These are phyloP conservation scores for Pungitius pungitius DNA, from an alignment of 2,113 vertebrate genomes.

Conservation along the genomic window DNA sequence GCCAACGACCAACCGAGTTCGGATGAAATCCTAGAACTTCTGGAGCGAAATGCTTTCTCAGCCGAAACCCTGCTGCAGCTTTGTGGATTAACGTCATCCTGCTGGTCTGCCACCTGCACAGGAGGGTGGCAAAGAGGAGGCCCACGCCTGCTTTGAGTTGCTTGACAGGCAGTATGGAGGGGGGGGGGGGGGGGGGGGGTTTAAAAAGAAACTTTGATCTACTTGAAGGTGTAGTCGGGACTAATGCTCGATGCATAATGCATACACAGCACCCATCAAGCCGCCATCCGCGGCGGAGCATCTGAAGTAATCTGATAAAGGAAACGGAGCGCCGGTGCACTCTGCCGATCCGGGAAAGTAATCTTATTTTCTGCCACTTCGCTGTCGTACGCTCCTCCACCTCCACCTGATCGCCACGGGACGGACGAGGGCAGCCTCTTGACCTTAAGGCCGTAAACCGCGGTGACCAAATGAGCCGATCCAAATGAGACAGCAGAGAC, in stretches of 20 bases:
- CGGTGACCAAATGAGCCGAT: background rate
- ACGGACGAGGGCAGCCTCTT: conserved; percentile 48
- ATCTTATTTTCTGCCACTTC: conserved; percentile 73
- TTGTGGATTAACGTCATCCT: conserved; percentile 9
- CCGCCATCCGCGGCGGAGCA: conserved; percentile 50
- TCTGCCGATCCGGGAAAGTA: conserved; percentile 55
- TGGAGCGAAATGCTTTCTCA: background rate
- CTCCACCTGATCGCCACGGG: conserved; percentile 65
- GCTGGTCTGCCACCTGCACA: conserved; percentile 18
- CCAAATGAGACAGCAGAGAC: background rate
- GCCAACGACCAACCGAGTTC: background rate
- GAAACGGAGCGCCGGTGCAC: conserved; percentile 56
- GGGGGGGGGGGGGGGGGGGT: background rate
- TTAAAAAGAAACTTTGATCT: conserved; percentile 36
- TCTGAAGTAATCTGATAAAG: conserved; percentile 73
- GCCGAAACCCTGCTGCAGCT: conserved; percentile 9
- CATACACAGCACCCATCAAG: conserved; percentile 28
- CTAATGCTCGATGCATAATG: conserved; percentile 59
- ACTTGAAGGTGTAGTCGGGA: conserved; percentile 41
- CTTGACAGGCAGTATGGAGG: background rate
- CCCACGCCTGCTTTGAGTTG: background rate
- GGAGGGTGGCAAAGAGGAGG: background rate
- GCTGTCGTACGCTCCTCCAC: conserved; percentile 52
- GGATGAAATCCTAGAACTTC: conserved; percentile 31
- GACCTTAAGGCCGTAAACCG: conserved; percentile 17